phyloP scores from a whole-genome alignment of 2,888 invertebrate genomes.

The Conistra vaccinii region DNA sequence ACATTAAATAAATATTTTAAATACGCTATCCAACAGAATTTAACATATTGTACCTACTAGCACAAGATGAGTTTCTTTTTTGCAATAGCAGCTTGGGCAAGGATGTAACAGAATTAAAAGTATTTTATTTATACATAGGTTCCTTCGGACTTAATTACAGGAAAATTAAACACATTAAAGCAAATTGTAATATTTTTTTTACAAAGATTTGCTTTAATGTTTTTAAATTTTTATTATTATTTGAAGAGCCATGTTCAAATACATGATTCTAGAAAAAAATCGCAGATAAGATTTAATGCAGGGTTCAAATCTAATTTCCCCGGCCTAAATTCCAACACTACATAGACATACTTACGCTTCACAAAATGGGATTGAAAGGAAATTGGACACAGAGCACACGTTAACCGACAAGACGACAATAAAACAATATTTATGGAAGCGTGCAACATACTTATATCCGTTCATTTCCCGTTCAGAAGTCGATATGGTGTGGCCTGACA shows the following conservation, averaged over 20 bases:
- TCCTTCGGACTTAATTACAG: too few relatives aligned
- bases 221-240: too few relatives aligned
- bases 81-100: too few relatives aligned
- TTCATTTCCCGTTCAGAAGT: conserved; percentile 50
- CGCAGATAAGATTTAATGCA: not conserved
- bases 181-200: not conserved
- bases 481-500: conserved; percentile 16
- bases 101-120: too few relatives aligned
- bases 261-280: too few relatives aligned
- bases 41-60: too few relatives aligned
- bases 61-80: too few relatives aligned
- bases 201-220: too few relatives aligned
- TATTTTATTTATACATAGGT: too few relatives aligned
- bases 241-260: too few relatives aligned
- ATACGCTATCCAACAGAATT: too few relatives aligned
- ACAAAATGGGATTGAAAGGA: conserved; percentile 42
- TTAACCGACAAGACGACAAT: conserved; percentile 28
- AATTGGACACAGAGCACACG: conserved; percentile 38
- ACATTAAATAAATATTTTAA: too few relatives aligned
- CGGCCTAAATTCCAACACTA: not conserved
- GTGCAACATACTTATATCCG: conserved; percentile 31
- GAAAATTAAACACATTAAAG: not conserved
- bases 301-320: not conserved
- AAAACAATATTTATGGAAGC: conserved; percentile 53
- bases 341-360: not conserved